Conservation (phyloP, 92 coral and sea anemone species). For the Meandrina meandrites region DNA sequence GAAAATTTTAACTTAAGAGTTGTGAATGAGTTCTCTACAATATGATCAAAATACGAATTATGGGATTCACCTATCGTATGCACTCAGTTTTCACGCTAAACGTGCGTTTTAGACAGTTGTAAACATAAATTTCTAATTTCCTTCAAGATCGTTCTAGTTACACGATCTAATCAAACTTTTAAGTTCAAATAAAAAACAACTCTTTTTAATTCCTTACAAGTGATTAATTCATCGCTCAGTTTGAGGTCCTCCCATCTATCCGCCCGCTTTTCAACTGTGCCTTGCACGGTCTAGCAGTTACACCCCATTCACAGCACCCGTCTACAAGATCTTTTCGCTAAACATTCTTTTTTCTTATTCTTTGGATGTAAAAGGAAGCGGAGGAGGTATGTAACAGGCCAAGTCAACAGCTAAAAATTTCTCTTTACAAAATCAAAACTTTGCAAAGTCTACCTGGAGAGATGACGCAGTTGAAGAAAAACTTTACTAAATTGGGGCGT, state of each 20-base stretch:
- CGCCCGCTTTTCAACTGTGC: constrained; percentile 9
- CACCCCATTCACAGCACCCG: background rate
- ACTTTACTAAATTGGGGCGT: too few relatives aligned
- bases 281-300: background rate
- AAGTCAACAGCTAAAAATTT: background rate
- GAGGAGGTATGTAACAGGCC: background rate
- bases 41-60: too few relatives aligned
- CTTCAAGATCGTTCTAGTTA: background rate
- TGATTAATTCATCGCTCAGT: constrained; percentile 9
- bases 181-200: background rate
- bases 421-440: background rate
- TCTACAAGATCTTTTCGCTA: background rate
- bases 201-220: background rate
- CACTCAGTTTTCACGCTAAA: too few relatives aligned
- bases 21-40: too few relatives aligned
- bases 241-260: background rate
- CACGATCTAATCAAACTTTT: background rate
- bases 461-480: background rate
- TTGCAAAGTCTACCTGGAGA: background rate
- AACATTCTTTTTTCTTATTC: background rate
- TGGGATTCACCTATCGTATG: background rate
- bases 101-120: too few relatives aligned
- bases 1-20: too few relatives aligned
- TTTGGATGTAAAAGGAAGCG: background rate
- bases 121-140: background rate